These are phyloP conservation scores for Ivindomyrus marchei DNA, from an alignment of 2,113 vertebrate species.

Conservation along the genomic window DNA sequence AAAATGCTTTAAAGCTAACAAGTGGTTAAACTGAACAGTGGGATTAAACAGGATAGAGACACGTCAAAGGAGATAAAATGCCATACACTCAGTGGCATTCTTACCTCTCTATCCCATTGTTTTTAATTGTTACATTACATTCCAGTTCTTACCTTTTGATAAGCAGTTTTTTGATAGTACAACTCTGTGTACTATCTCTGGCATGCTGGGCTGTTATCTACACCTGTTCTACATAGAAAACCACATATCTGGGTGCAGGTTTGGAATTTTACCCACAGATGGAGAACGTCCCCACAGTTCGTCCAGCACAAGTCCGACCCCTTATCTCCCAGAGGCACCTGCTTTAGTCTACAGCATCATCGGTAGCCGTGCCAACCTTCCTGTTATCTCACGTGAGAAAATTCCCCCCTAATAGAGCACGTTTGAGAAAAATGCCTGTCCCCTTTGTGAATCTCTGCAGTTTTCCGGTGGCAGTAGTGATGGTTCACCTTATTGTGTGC, in stretches of 20 bases:
- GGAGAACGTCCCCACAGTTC: slow-evolving; percentile 29
- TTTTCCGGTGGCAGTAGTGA: not conserved
- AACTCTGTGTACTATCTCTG: not conserved
- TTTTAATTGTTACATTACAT: not conserved
- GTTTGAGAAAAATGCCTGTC: not conserved
- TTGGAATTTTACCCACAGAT: slow-evolving; percentile 19
- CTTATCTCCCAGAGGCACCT: slow-evolving; percentile 42
- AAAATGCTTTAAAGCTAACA: not conserved
- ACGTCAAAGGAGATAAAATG: not conserved
- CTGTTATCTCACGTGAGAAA: not conserved
- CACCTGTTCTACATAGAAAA: not conserved
- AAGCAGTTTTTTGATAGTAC: not conserved
- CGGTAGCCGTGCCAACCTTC: not conserved
- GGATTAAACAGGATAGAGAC: not conserved
- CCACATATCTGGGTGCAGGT: not conserved
- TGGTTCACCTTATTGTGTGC: not conserved
- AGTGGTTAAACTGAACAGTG: not conserved
- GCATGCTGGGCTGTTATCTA: slow-evolving; percentile 21
- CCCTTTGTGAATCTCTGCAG: not conserved
- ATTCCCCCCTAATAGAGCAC: not conserved
- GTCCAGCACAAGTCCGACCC: slow-evolving; percentile 10
- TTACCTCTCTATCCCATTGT: not conserved
- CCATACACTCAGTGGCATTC: not conserved
- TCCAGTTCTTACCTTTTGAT: not conserved
- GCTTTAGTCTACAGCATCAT: slow-evolving; percentile 40